Percentiles rank a stretch among this genome's conserved stretches.
phyloP scores from a whole-genome alignment of 2,888 invertebrate species.

The Sylvicola fuscatus region DNA sequence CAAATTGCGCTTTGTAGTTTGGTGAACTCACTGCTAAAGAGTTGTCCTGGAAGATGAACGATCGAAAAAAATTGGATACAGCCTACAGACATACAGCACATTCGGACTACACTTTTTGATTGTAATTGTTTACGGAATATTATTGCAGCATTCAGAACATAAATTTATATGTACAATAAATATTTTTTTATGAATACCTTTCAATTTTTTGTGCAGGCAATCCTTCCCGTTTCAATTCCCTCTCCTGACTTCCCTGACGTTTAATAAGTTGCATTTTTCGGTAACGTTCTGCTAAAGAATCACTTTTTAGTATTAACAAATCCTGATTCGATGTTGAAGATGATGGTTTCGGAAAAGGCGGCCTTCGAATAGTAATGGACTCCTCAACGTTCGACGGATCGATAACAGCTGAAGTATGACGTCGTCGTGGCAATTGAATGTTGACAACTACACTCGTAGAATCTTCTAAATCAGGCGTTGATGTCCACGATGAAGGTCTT shows the following conservation, averaged over 20 bases:
- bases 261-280: conserved; percentile 39
- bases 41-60: no score
- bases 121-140: no score
- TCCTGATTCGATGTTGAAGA: conserved; percentile 25
- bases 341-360: conserved; percentile 30
- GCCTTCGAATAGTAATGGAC: conserved; percentile 28
- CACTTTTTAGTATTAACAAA: conserved; percentile 41
- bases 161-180: no score
- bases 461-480: conserved; percentile 59
- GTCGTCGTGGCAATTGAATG: conserved; percentile 43
- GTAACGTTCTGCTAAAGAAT: conserved; percentile 46
- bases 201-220: conserved; percentile 18
- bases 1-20: no score
- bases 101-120: no score
- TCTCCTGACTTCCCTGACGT: conserved; percentile 21
- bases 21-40: no score
- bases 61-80: no score
- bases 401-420: conserved; percentile 31
- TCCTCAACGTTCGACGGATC: conserved; percentile 20
- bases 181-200: conserved; percentile 12
- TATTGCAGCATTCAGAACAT: no score
- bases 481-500: conserved; percentile 49
- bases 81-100: no score
- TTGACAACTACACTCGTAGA: conserved; percentile 36
- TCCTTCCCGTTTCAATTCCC: conserved; percentile 16